Base-by-base conservation (phyloP, 1,140 invertebrate genomes). In the Zaprionus ghesquierei region DNA sequence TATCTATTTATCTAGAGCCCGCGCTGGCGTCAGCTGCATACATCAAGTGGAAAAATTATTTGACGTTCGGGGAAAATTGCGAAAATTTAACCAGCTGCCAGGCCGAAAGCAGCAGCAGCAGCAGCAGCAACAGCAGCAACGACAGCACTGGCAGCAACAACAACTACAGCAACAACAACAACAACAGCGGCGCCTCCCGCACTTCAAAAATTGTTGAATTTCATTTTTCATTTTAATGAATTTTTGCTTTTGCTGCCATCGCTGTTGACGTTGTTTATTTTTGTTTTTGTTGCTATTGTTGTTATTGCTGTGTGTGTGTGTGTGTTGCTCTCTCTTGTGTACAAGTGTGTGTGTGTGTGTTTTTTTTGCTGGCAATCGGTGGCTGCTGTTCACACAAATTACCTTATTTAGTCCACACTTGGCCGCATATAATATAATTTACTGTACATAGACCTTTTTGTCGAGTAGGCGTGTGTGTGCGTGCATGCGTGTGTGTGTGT, bases 211-310 rank as follows among this genome's bases (percentile, higher is more conserved):
- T 56, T 65, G 87, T 80, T 89, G 77, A 86, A 77, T 90, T 89
- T 89, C 84, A 89, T 89, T 89, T 89, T 89, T 89, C 85, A 89
- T 89, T 89, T 89, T 90, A 89, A 89, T 89, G 85, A 89, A 85
- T 90, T 89, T 75, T 74, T 75, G 77, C 66, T 85, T 68, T 90
- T 69, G 66, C 62, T 71, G 23, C 41, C 29, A 33, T 50, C 51
- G 60, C 46, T 72, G 69, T 72, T 66, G 61, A 54, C 50, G 58
- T 50, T 54, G 31, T 63, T 60, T 72, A 33, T 53, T 51, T 54
- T 74, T 70, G 70, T 64, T 81, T 53, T 66, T 62, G 64, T 71
- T 79, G 35, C 58, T 79, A 20, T 62, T 69, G 31, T 35, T 74
- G 27, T 61, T 49, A 13, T 49, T 23, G 29, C 10, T 60, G n/a